Evolutionary conservation across 2,797 vertebrate species (phyloP).

Genomic region (Poecilia velifera): DNA sequence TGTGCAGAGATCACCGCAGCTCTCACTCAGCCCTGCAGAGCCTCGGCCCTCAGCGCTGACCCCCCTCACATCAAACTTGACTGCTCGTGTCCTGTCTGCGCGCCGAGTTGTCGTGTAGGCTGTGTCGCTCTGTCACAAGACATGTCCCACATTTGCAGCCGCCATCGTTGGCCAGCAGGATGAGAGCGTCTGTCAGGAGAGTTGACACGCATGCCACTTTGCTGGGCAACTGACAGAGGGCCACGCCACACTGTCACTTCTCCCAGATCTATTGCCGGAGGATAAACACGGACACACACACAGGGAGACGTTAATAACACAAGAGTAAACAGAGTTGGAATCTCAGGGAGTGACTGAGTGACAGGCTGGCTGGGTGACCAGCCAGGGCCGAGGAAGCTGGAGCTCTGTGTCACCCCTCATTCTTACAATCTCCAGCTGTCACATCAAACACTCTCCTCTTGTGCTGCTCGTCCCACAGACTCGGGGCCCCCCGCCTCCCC

Average conservation of each 20-base stretch:
- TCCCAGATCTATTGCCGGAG: slow-evolving; percentile 75
- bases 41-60: slow-evolving; percentile 61
- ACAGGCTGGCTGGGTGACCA: slow-evolving; percentile 72
- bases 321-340: slow-evolving; percentile 68
- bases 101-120: slow-evolving; percentile 73
- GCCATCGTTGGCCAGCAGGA: slow-evolving; percentile 75
- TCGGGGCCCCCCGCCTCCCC: background rate
- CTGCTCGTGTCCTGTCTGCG: slow-evolving; percentile 77
- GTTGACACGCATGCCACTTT: slow-evolving; percentile 84
- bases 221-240: slow-evolving; percentile 79
- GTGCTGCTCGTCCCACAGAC: slow-evolving; percentile 52
- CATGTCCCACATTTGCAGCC: slow-evolving; percentile 82
- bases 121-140: slow-evolving; percentile 78
- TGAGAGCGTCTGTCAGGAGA: slow-evolving; percentile 80
- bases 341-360: slow-evolving; percentile 70
- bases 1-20: slow-evolving; percentile 69
- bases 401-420: slow-evolving; percentile 81
- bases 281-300: slow-evolving; percentile 60
- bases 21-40: slow-evolving; percentile 58
- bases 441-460: slow-evolving; percentile 78
- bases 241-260: slow-evolving; percentile 79
- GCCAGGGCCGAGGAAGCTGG: slow-evolving; percentile 60
- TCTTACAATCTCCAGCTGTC: slow-evolving; percentile 85
- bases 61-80: slow-evolving; percentile 75
- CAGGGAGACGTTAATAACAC: slow-evolving; percentile 65